Evolutionary conservation across 2,113 vertebrate genomes (phyloP), one percentile per base, ranked within the genome.

Genomic region (Pelusios castaneus): DNA sequence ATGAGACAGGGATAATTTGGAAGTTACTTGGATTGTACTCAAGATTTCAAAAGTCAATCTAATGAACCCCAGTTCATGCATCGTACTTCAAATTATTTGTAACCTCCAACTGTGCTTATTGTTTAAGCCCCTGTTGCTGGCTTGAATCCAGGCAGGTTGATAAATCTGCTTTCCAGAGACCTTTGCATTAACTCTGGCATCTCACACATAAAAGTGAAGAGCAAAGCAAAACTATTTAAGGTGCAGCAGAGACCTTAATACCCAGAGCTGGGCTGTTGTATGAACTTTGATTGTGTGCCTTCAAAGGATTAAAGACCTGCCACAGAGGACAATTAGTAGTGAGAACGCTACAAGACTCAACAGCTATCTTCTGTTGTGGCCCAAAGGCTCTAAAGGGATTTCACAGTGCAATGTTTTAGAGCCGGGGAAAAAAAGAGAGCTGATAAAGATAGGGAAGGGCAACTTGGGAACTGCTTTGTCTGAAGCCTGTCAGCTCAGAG

Each of bases 291-390:
- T 41, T 86, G 25, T 49, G 94, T 80, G 24, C 2, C 12, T 95
- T 88, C 81, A 91, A 91, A 78, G 55, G 4, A 55, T 91, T 93
- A 49, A 91, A 90, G 79, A 73, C 45, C 75, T 95, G 51, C 80
- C 73, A 93, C 73, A 67, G 29, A 94, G 63, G 58, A 80, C n/a
- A 92, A 51, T 51, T 94, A 93, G 81, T 56, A 58, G 85, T 14
- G 90, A 93, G 92, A 95, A 29, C 87, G 91, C 90, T 84, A 84
- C 87, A 87, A 94, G 14, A 95, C 13, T 1, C 29, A 85, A 41
- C 80, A 82, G n/a, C 70, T 93, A 83, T 73, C 38, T 94, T 94
- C 83, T 95, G 73, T 87, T 91, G 92, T 95, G 78, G 21, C 83
- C 41, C 89, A 92, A 84, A 88, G 51, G 25, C 90, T 92, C 87